A percentile compares a stretch with the other conserved stretches of the same genome.
These are phyloP conservation scores for Trichoplusia ni DNA, from an alignment of 1,140 invertebrate species.

Conservation along the genomic window DNA sequence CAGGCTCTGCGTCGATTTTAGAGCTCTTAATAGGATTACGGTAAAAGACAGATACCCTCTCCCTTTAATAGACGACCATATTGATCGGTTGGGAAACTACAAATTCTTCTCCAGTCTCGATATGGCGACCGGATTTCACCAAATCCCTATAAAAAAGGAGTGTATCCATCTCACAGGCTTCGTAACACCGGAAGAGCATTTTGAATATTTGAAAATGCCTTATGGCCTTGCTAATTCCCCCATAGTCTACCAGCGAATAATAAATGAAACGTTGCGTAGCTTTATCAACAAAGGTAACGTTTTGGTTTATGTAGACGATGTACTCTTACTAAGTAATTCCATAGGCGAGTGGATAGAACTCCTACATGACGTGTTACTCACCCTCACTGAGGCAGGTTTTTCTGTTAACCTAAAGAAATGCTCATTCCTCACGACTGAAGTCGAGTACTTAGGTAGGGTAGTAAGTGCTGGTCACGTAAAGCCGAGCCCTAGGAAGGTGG, in stretches of 20 bases:
- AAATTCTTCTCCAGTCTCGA: background rate
- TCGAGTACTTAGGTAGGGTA: background rate
- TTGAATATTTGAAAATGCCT: background rate
- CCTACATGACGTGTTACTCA: background rate
- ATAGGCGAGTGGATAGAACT: background rate
- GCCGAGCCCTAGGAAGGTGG: background rate
- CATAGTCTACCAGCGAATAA: too few relatives aligned
- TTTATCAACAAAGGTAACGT: background rate
- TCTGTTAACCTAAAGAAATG: background rate
- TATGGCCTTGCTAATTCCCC: background rate
- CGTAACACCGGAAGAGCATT: too few relatives aligned
- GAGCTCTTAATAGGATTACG: constrained; percentile 55
- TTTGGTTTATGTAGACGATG: background rate
- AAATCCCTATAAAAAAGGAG: background rate
- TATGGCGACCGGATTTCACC: too few relatives aligned
- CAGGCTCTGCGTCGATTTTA: constrained; percentile 63
- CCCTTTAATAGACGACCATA: background rate
- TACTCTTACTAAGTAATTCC: background rate
- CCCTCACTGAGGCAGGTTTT: background rate
- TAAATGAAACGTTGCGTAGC: background rate
- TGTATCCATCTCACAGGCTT: background rate
- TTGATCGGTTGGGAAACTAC: background rate
- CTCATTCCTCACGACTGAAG: background rate
- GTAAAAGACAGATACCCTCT: constrained; percentile 40
- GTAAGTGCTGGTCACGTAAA: background rate